Evolutionary conservation across 2,113 vertebrate species (phyloP).

Genomic region (Pica pica): DNA sequence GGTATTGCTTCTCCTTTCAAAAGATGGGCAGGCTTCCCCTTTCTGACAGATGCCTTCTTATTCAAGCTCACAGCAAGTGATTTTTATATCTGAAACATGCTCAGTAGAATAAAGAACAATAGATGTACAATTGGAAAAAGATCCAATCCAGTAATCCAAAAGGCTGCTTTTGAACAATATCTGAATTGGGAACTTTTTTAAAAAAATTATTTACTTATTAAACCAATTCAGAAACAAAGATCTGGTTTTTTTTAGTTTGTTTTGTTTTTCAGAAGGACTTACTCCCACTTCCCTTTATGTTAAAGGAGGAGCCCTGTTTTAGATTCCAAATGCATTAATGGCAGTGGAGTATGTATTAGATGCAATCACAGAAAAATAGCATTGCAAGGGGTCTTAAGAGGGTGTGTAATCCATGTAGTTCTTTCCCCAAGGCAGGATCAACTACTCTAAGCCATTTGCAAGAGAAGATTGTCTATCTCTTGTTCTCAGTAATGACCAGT

Average conservation of each 20-base stretch:
- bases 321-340: not conserved
- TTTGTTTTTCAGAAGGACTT: not conserved
- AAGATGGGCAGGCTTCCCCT: not conserved
- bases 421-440: conserved; percentile 20
- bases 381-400: not conserved
- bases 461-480: not conserved
- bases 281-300: too few relatives aligned
- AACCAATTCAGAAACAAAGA: not conserved
- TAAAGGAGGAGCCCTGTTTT: not conserved
- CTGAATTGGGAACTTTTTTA: not conserved
- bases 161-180: not conserved
- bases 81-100: not conserved
- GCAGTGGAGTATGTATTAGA: not conserved
- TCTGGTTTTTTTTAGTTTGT: not conserved
- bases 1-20: not conserved
- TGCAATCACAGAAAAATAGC: not conserved
- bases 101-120: not conserved
- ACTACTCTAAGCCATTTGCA: conserved; percentile 9
- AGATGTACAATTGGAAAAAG: not conserved
- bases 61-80: not conserved
- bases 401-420: not conserved
- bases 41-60: not conserved
- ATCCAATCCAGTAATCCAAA: not conserved
- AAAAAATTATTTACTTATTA: not conserved
- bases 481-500: not conserved